A percentile compares a stretch with the other conserved stretches of the same genome.
Evolutionary conservation across 2,113 vertebrate genomes (phyloP).

Genomic region (Columbina picui): DNA sequence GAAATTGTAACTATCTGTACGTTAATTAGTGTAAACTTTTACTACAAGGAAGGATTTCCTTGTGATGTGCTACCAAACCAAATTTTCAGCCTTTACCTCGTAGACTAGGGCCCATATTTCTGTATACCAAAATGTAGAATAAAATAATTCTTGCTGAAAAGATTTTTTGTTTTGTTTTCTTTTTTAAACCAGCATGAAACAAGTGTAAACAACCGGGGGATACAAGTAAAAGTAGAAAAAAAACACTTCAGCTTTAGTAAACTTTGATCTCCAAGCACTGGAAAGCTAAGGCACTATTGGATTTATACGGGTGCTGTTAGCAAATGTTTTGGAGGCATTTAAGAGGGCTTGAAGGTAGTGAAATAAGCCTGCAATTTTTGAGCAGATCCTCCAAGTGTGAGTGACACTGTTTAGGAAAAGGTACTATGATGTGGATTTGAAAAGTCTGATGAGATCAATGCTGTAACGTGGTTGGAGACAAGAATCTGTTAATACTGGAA

Average conservation of each 20-base stretch:
- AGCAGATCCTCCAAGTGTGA: neutral
- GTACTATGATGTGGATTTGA: neutral
- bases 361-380: neutral
- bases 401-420: neutral
- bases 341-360: neutral
- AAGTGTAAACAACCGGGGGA: neutral
- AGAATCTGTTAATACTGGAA: neutral
- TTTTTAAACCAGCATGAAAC: neutral
- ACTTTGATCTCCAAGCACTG: neutral
- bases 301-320: neutral
- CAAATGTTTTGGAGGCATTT: neutral
- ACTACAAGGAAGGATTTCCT: neutral
- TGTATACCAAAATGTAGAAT: neutral
- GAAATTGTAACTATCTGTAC: neutral
- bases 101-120: neutral
- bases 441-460: neutral
- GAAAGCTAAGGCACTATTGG: neutral
- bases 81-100: neutral
- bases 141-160: neutral
- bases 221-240: neutral
- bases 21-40: neutral
- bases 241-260: neutral
- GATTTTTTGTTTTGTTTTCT: neutral
- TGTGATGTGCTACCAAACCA: neutral
- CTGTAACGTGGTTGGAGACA: fast-evolving